A percentile compares a stretch with the other conserved stretches of the same genome.
These are phyloP conservation scores for Nephrotoma flavescens DNA, from an alignment of 2,888 invertebrate species.

Conservation along the genomic window DNA sequence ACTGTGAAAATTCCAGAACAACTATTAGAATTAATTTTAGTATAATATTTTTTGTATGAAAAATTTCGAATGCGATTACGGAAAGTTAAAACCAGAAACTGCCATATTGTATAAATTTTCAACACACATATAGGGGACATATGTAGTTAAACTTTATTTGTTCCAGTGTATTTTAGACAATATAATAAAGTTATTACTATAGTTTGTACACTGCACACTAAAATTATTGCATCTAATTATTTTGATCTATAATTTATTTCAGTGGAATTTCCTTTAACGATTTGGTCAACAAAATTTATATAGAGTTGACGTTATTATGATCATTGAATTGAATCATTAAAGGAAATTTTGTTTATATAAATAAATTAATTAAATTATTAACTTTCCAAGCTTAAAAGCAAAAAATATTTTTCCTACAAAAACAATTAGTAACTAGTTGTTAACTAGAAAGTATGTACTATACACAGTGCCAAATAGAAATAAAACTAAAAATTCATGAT, in stretches of 20 bases:
- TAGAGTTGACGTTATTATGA: neutral
- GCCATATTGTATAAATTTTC: neutral
- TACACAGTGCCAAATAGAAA: neutral
- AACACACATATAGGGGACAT: neutral
- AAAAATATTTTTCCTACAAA: neutral
- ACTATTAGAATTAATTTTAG: neutral
- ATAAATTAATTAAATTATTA: neutral
- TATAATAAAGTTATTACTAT: neutral
- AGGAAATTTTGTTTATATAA: neutral
- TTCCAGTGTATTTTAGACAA: neutral
- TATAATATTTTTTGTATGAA: neutral
- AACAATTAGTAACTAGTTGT: neutral
- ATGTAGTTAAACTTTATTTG: neutral
- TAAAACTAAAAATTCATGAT: neutral
- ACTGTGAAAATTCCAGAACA: conserved; percentile 22
- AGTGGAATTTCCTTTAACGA: neutral
- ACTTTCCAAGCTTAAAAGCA: neutral
- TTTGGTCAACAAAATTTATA: neutral
- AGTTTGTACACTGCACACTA: neutral
- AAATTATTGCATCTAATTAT: neutral
- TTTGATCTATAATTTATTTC: neutral
- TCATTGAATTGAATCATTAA: neutral
- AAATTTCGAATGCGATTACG: neutral
- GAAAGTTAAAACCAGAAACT: neutral
- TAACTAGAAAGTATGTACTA: neutral